Evolutionary conservation across 2,888 invertebrate genomes (phyloP).

Genomic region (Metallyticus violacea): DNA sequence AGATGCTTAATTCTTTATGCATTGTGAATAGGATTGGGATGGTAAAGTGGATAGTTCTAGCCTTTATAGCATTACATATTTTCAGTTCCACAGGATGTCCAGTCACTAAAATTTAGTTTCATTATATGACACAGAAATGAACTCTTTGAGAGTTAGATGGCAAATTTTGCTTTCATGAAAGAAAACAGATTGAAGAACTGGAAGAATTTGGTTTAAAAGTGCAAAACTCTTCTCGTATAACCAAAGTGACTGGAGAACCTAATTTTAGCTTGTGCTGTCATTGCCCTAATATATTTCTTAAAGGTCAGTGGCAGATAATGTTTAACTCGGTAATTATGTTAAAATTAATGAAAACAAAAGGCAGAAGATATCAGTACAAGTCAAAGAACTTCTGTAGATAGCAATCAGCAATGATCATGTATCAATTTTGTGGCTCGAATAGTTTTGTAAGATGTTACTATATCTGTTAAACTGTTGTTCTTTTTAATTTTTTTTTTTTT

Average conservation of each 20-base stretch:
- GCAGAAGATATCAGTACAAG: background rate
- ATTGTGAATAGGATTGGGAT: background rate
- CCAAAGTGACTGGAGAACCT: background rate
- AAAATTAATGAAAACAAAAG: background rate
- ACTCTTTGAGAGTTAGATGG: no score
- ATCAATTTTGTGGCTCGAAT: background rate
- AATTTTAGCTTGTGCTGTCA: background rate
- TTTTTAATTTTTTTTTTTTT: background rate
- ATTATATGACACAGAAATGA: no score
- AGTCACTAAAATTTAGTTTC: no score
- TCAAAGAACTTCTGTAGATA: background rate
- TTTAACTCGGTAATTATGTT: background rate
- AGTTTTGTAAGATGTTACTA: background rate
- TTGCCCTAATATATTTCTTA: background rate
- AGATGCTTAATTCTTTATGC: background rate
- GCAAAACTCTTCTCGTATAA: no score
- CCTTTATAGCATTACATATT: no score
- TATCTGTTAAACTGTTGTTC: background rate
- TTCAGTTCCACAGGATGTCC: no score
- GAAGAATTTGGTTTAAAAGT: no score
- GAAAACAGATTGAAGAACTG: no score
- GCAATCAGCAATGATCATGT: background rate
- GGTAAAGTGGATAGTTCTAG: background rate
- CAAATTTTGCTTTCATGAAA: no score
- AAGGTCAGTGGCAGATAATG: background rate